phyloP scores from a whole-genome alignment of 2,113 vertebrate species.

The Pelmatolapia mariae region DNA sequence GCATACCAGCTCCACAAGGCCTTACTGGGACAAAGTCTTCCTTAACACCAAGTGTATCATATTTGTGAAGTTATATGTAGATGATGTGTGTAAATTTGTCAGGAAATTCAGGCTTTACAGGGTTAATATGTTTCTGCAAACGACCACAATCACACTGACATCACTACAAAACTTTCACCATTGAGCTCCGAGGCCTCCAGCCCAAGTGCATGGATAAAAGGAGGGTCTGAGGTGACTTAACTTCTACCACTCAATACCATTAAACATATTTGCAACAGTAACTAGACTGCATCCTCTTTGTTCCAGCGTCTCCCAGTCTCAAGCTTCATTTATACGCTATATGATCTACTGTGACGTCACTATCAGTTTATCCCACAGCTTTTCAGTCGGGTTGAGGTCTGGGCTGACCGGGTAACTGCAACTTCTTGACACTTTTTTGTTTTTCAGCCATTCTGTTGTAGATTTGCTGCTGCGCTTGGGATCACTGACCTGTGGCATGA shows the following conservation, averaged over 20 bases:
- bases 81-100: not conserved
- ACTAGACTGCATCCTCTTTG: not conserved
- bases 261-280: not conserved
- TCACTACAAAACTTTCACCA: not conserved
- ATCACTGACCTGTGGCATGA: not conserved
- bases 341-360: not conserved
- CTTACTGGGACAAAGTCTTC: not conserved
- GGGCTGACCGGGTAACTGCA: not conserved
- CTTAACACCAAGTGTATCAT: not conserved
- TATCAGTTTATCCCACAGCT: not conserved
- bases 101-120: not conserved
- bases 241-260: not conserved
- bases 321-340: not conserved
- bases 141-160: not conserved
- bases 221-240: not conserved
- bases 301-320: not conserved
- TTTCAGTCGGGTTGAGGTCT: not conserved
- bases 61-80: not conserved
- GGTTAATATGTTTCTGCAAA: not conserved
- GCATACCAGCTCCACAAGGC: not conserved
- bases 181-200: not conserved
- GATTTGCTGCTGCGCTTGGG: not conserved
- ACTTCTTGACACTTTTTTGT: not conserved
- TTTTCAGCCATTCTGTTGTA: not conserved
- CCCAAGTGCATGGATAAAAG: not conserved